A percentile compares a stretch with the other conserved stretches of the same genome.
phyloP scores from a whole-genome alignment of 1,140 invertebrate species.

The Drosophila paulistorum region DNA sequence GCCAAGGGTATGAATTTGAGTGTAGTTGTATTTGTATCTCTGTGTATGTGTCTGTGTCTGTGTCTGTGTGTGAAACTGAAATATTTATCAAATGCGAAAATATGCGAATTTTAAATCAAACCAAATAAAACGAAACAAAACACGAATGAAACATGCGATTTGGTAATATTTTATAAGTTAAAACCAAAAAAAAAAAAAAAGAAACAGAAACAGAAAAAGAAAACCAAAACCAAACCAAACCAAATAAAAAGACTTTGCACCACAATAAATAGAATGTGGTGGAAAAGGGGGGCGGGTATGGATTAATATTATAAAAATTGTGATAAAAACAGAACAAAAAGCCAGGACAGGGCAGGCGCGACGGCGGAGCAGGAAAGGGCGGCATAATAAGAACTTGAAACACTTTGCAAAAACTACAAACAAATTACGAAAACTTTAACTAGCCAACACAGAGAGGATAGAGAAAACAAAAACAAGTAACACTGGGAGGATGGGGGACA shows the following conservation, averaged over 20 bases:
- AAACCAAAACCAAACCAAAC: slow-evolving; percentile 14
- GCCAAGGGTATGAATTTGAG: background rate
- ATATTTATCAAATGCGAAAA: slow-evolving; percentile 69
- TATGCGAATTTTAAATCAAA: slow-evolving; percentile 58
- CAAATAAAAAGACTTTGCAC: background rate
- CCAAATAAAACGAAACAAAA: slow-evolving; percentile 50
- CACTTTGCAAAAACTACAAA: slow-evolving; percentile 8
- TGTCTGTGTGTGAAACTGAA: slow-evolving; percentile 53
- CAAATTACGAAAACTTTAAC: slow-evolving; percentile 49
- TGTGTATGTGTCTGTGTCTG: slow-evolving; percentile 23
- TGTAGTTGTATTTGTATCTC: slow-evolving; percentile 16
- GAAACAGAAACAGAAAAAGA: background rate
- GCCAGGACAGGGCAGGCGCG: background rate
- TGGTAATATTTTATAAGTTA: slow-evolving; percentile 57
- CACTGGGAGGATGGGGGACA: too few relatives aligned
- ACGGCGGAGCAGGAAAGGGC: background rate
- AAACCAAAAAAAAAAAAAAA: slow-evolving; percentile 22
- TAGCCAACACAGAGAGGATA: background rate
- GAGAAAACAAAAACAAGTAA: too few relatives aligned
- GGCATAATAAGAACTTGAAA: background rate
- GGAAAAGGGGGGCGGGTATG: background rate
- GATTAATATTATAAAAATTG: background rate
- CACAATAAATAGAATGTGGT: background rate
- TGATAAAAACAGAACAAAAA: background rate
- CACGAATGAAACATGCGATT: slow-evolving; percentile 46